Evolutionary conservation across 2,113 vertebrate species (phyloP).

Genomic region (Perca fluviatilis): DNA sequence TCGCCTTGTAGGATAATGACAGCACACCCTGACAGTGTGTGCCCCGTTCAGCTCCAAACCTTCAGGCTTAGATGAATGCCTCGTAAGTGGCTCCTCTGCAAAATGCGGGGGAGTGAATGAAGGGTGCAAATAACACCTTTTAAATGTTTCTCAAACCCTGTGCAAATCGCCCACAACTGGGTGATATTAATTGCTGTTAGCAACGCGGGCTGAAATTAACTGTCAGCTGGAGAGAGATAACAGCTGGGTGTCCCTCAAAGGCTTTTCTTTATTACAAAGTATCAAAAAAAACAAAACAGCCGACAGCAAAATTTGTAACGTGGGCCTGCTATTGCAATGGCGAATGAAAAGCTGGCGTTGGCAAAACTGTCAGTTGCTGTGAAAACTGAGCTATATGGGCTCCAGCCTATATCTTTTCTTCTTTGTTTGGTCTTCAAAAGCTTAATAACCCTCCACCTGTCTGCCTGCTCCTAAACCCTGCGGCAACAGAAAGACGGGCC

Average conservation of each 20-base stretch:
- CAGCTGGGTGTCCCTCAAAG: conserved; percentile 57
- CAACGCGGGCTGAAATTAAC: conserved; percentile 39
- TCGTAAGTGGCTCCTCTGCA: conserved; percentile 48
- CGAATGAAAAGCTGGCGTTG: conserved; percentile 8
- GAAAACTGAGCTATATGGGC: conserved; percentile 32
- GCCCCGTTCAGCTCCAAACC: conserved; percentile 46
- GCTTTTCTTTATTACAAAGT: conserved; percentile 2
- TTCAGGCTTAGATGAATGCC: conserved; percentile 55
- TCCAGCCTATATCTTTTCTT: not conserved
- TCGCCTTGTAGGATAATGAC: conserved; percentile 54
- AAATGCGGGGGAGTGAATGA: conserved; percentile 46
- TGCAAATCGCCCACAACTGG: conserved; percentile 33
- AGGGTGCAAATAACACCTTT: conserved; percentile 63
- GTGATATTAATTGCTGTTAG: conserved; percentile 62
- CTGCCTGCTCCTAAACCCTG: conserved; percentile 61
- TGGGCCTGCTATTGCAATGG: not conserved
- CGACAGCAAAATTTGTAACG: conserved; percentile 35
- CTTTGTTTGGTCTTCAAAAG: conserved; percentile 43
- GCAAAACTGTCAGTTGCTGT: conserved; percentile 48
- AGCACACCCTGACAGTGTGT: conserved; percentile 43
- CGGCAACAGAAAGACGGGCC: conserved; percentile 52
- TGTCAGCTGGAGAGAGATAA: conserved; percentile 41
- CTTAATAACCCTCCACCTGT: conserved; percentile 68
- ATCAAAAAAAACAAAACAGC: conserved; percentile 24
- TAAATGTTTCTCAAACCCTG: conserved; percentile 50